Evolutionary conservation across 2,888 invertebrate genomes (phyloP).

Genomic region (Pocota personata): DNA sequence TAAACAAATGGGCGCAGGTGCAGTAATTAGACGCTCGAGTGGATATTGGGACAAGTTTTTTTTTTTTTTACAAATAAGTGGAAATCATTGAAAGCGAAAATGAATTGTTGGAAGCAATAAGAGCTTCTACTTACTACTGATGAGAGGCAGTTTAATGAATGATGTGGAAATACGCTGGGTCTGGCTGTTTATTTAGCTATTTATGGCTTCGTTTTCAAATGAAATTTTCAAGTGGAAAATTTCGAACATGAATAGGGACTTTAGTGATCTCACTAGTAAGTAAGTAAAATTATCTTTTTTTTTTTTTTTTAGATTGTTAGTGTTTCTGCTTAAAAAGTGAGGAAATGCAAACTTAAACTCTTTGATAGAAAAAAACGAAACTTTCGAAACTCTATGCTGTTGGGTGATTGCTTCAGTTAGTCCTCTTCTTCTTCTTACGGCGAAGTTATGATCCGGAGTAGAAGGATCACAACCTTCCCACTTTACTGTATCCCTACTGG

Average conservation of each 20-base stretch:
- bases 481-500: no score
- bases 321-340: background rate
- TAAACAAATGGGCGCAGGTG: slow-evolving; percentile 46
- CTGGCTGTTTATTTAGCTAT: background rate
- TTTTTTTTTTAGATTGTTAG: no score
- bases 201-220: background rate
- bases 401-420: no score
- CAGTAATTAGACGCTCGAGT: slow-evolving; percentile 49
- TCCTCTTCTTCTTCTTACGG: no score
- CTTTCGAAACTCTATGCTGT: no score
- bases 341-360: no score
- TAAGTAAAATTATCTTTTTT: background rate
- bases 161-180: background rate
- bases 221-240: background rate
- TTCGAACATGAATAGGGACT: background rate
- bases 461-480: no score
- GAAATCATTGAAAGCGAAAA: background rate
- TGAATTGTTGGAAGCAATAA: background rate
- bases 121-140: background rate
- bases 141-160: background rate
- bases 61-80: background rate
- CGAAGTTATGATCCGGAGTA: no score
- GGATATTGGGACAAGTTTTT: slow-evolving; percentile 10
- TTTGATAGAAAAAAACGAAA: no score
- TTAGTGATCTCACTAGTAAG: background rate